Evolutionary conservation across 2,113 vertebrate genomes (phyloP), one percentile per base, ranked within the genome.

Genomic region (Salvator merianae): DNA sequence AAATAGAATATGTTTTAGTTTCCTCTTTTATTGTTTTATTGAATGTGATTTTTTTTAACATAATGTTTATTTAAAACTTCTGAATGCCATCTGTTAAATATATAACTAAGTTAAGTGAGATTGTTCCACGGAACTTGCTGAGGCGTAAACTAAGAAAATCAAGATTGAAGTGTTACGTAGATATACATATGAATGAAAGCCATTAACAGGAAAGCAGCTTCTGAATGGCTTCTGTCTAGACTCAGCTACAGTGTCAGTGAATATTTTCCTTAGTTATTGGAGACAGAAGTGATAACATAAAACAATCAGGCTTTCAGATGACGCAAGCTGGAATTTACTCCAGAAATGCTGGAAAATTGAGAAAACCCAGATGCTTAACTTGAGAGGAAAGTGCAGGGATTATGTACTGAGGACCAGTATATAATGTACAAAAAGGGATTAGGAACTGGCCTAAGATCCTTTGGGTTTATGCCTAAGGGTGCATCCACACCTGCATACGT

Each of bases 261-360:
- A 63, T 63, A 63, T 78, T 78, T 78, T 65, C 59, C 34, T 63
- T 65, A 59, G 77, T 40, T 63, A 63, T 62, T 9, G 13, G 77
- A 78, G 55, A 40, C 55, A 78, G 24, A 28, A 18, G 77, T 65
- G 77, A 79, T 66, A 79, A 79, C 59, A 79, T 65, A 79, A 78
- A 62, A 28, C 34, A 62, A 40, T 63, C 55, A 79, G 36, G 43
- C 38, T 78, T 79, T 66, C 62, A n/a, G 14, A 47, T 66, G 77
- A 79, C 30, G 38, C 62, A 79, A 68, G 63, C 13, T 68, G 28
- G 77, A 68, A 68, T n/a, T 79, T n/a, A 68, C 30, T 47, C 68
- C 40, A 79, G 77, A 43, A 66, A 68, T 20, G 3, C 12, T 38
- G 26, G 30, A 65, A 65, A 18, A 65, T 38, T 43, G 36, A 43